Percentiles rank a stretch among this genome's conserved stretches.
These are phyloP conservation scores for Sylvia borin DNA, from an alignment of 2,797 vertebrate species.

Conservation along the genomic window DNA sequence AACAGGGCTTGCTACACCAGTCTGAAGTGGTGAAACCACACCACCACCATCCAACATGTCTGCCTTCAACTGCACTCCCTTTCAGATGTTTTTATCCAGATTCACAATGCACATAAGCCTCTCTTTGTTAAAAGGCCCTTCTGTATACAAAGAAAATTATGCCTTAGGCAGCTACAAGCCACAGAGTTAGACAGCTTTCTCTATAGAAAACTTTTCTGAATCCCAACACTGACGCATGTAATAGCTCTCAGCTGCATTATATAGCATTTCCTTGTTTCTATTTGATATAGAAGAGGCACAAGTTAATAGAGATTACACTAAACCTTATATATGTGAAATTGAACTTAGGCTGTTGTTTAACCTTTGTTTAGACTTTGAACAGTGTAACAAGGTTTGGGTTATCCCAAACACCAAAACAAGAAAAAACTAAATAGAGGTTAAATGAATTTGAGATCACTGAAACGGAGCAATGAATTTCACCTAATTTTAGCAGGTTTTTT, in stretches of 20 bases:
- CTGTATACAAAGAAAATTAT: slow-evolving; percentile 20
- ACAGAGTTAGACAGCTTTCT: neutral
- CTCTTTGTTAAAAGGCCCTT: slow-evolving; percentile 41
- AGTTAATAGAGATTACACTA: neutral
- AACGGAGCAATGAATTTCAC: neutral
- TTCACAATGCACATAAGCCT: slow-evolving; percentile 13
- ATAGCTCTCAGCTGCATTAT: neutral
- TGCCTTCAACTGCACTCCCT: neutral
- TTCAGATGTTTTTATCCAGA: slow-evolving; percentile 16
- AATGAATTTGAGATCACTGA: neutral
- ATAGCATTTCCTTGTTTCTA: neutral
- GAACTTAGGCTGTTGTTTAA: neutral
- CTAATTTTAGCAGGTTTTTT: neutral
- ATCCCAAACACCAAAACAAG: neutral
- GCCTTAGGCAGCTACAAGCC: neutral
- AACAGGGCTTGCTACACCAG: neutral
- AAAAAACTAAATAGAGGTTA: neutral
- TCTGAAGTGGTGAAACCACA: neutral
- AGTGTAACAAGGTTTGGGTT: neutral
- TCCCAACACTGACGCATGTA: neutral
- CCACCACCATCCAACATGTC: neutral
- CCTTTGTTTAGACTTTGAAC: neutral
- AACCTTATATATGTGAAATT: neutral
- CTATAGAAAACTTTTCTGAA: neutral
- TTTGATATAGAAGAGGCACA: neutral